These are phyloP conservation scores for Disparrhopalites patrizii DNA, from an alignment of 2,888 invertebrate species.

Conservation along the genomic window DNA sequence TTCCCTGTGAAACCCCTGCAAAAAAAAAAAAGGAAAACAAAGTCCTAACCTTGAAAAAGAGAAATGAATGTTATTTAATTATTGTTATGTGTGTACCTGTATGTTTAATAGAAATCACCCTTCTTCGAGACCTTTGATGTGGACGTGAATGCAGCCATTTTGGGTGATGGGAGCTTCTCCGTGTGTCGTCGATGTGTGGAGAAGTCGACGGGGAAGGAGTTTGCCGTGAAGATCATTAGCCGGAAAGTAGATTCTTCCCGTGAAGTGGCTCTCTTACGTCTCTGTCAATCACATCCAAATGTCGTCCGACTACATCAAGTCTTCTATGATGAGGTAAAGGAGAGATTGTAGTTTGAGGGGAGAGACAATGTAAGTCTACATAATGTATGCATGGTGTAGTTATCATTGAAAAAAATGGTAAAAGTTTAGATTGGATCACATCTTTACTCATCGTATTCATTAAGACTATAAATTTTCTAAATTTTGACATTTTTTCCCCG, in stretches of 20 bases:
- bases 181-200: constrained; percentile 77
- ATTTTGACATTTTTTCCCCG: background rate
- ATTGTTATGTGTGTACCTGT: constrained; percentile 14
- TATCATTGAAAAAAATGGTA: too few species aligned
- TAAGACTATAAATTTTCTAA: too few species aligned
- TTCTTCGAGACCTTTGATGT: constrained; percentile 83
- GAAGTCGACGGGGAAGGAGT: constrained; percentile 67
- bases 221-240: constrained; percentile 82
- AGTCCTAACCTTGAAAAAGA: too few species aligned
- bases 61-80: too few species aligned
- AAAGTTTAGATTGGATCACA: too few species aligned
- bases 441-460: too few species aligned
- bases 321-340: constrained; percentile 74
- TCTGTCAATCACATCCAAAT: constrained; percentile 84
- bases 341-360: too few species aligned
- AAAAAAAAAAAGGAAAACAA: too few species aligned
- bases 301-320: constrained; percentile 79
- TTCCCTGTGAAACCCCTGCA: too few species aligned
- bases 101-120: constrained; percentile 64
- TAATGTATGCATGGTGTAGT: too few species aligned
- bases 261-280: constrained; percentile 72
- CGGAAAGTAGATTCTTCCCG: constrained; percentile 63
- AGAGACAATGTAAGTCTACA: too few species aligned
- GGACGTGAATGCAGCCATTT: constrained; percentile 60
- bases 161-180: constrained; percentile 87